Evolutionary conservation across 2,113 vertebrate genomes (phyloP).

Genomic region (Muscicapa adusta): DNA sequence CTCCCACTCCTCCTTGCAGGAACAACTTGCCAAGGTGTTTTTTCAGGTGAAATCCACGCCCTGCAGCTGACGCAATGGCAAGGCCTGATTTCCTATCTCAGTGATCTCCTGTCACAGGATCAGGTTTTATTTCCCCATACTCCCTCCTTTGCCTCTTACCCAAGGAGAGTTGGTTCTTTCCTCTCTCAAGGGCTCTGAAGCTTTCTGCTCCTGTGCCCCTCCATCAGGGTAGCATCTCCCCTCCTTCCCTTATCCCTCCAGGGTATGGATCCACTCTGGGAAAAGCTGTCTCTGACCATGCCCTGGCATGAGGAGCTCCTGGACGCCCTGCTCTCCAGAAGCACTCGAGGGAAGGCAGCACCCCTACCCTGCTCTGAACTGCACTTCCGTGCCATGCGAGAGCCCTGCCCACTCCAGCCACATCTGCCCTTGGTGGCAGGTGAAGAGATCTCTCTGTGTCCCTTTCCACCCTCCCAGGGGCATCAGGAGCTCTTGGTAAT

Average conservation of each 20-base stretch:
- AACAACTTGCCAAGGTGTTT: constrained; percentile 45
- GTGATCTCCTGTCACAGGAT: constrained; percentile 37
- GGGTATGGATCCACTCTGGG: neutral
- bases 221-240: neutral
- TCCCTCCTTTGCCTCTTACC: constrained; percentile 36
- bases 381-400: accelerated
- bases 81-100: constrained; percentile 39
- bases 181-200: neutral
- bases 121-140: constrained; percentile 25
- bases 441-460: neutral
- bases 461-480: constrained; percentile 45
- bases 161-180: constrained; percentile 7
- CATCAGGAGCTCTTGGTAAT: constrained; percentile 37
- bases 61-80: constrained; percentile 48
- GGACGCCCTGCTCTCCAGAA: neutral
- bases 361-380: neutral
- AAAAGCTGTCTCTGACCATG: neutral
- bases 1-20: constrained; percentile 47
- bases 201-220: neutral
- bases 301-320: accelerated
- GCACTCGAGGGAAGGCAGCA: neutral
- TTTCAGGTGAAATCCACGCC: constrained; percentile 66
- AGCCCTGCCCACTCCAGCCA: accelerated
- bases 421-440: neutral
- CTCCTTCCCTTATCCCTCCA: neutral